phyloP scores from a whole-genome alignment of 2,797 vertebrate genomes.

The Eremophila alpestris region DNA sequence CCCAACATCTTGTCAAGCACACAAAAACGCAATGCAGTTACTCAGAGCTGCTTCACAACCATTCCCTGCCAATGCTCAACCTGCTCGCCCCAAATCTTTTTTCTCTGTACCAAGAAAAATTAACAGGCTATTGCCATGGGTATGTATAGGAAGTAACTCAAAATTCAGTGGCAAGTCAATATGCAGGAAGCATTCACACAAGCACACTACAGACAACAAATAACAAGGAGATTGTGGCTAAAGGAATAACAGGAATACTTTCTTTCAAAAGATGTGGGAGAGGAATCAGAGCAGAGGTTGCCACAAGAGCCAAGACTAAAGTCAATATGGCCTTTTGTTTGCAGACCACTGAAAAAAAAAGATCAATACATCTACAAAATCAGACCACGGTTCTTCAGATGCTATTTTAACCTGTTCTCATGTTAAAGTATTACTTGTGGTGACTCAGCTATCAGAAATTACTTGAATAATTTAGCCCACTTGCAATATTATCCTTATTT shows the following conservation, averaged over 20 bases:
- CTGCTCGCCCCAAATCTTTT: background rate
- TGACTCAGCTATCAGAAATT: background rate
- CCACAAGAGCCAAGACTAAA: background rate
- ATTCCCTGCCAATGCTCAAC: background rate
- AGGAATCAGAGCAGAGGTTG: background rate
- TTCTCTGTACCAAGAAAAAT: background rate
- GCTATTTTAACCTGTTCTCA: background rate
- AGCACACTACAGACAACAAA: background rate
- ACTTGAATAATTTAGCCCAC: background rate
- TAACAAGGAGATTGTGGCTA: background rate
- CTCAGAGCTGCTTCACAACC: rapidly evolving
- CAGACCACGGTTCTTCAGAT: background rate
- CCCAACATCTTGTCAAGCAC: background rate
- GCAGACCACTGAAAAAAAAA: background rate
- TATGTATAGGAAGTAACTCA: background rate
- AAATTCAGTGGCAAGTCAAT: background rate
- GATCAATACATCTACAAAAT: background rate
- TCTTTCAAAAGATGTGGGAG: background rate
- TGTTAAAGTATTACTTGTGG: background rate
- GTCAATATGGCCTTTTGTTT: background rate
- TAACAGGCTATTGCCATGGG: background rate
- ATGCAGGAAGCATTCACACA: background rate
- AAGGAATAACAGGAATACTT: background rate
- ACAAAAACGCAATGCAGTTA: background rate
- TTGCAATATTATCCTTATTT: background rate